Percentiles rank a stretch among this genome's conserved stretches.
These are phyloP conservation scores for Progne subis DNA, from an alignment of 2,113 vertebrate species.

Conservation along the genomic window DNA sequence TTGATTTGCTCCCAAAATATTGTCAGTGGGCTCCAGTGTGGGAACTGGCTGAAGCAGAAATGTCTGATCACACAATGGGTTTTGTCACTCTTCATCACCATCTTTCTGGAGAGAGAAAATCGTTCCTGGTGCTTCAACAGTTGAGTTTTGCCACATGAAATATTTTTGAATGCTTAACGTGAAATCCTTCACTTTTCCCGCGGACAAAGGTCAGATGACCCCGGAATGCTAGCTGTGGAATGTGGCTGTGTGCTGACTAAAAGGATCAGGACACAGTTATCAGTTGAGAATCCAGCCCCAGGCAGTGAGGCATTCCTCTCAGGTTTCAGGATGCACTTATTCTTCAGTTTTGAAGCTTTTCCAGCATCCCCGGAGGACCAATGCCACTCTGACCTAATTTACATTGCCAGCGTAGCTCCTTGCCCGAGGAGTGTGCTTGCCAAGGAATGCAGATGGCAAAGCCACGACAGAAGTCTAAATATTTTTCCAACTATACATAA, in stretches of 20 bases:
- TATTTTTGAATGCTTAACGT: neutral
- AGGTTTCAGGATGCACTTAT: neutral
- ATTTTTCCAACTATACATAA: constrained; percentile 18
- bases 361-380: neutral
- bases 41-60: neutral
- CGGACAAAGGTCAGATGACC: neutral
- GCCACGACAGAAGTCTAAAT: constrained; percentile 36
- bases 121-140: neutral
- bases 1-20: neutral
- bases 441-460: constrained; percentile 24
- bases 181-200: neutral
- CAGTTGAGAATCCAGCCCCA: neutral
- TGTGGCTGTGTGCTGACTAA: neutral
- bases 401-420: neutral
- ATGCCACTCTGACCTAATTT: neutral
- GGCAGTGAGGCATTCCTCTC: neutral
- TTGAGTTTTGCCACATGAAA: neutral
- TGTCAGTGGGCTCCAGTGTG: neutral
- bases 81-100: neutral
- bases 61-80: neutral
- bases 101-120: neutral
- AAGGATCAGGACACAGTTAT: neutral
- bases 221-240: neutral
- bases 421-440: neutral
- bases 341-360: neutral